Conservation (phyloP, 2,888 invertebrate species). For the Beris morrisii region DNA sequence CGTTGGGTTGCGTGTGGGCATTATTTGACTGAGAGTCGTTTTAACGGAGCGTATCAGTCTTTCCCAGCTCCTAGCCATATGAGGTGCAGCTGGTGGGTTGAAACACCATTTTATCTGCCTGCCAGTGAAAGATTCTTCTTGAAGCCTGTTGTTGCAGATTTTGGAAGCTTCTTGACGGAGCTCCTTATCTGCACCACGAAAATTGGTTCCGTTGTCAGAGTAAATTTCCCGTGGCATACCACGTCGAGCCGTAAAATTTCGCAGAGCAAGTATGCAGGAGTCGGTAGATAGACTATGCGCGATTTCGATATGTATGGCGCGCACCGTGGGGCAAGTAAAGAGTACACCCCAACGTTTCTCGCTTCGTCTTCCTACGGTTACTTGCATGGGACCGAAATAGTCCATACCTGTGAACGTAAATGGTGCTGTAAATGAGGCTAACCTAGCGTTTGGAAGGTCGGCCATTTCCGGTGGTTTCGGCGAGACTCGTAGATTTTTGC, state of each 20-base stretch:
- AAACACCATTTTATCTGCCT: too few relatives aligned
- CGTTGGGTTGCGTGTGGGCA: too few relatives aligned
- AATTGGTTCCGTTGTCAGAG: conserved; percentile 2
- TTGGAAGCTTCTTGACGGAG: background rate
- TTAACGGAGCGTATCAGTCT: too few relatives aligned
- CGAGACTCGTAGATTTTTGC: background rate
- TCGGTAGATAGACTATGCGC: background rate
- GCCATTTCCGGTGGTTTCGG: conserved; percentile 1
- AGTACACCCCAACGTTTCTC: background rate
- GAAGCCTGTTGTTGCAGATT: too few relatives aligned
- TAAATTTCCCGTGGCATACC: background rate
- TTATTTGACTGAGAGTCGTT: too few relatives aligned
- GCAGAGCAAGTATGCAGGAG: background rate
- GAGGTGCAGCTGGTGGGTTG: too few relatives aligned
- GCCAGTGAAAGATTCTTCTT: too few relatives aligned
- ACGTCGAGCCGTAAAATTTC: background rate
- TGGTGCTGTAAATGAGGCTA: background rate
- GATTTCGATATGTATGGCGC: background rate
- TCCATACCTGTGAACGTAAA: background rate
- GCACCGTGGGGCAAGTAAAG: background rate
- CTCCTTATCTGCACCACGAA: background rate
- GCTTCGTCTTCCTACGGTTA: background rate
- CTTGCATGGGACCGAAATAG: background rate
- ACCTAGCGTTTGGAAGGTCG: background rate
- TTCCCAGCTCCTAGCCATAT: too few relatives aligned